Conservation (phyloP, 2,113 vertebrate genomes). For the Thymallus thymallus region DNA sequence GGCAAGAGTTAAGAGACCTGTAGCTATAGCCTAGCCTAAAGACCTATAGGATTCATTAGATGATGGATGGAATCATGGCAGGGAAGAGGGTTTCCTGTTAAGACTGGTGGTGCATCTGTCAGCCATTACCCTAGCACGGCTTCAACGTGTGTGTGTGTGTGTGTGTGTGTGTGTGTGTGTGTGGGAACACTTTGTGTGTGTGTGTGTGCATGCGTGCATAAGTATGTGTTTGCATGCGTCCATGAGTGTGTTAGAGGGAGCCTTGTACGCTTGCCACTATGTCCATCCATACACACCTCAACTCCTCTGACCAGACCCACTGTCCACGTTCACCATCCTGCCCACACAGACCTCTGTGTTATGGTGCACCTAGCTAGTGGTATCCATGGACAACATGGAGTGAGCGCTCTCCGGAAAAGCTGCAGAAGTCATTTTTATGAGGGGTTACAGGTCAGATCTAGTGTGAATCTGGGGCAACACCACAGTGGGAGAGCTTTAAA, state of each 20-base stretch:
- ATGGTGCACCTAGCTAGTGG: too few relatives aligned
- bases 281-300: not conserved
- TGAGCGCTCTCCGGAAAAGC: not conserved
- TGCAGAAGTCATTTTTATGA: not conserved
- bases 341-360: not conserved
- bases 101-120: conserved; percentile 41
- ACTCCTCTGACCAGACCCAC: not conserved
- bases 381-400: too few relatives aligned
- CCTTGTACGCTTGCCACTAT: not conserved
- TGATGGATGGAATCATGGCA: conserved; percentile 13
- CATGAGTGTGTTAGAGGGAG: not conserved
- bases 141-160: not conserved
- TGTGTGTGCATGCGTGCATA: not conserved
- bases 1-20: too few relatives aligned
- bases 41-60: conserved; percentile 8
- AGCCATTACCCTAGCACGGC: conserved; percentile 37
- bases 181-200: not conserved
- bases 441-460: conserved; percentile 5
- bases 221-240: conserved; percentile 3
- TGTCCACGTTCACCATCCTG: too few relatives aligned
- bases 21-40: not conserved
- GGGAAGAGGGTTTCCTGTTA: conserved; percentile 1
- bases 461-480: not conserved
- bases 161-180: conserved; percentile 1
- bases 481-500: not conserved